A percentile compares a stretch with the other conserved stretches of the same genome.
Conservation (phyloP, 2,888 invertebrate species). For the Gastracanthus pulcherrimus region DNA sequence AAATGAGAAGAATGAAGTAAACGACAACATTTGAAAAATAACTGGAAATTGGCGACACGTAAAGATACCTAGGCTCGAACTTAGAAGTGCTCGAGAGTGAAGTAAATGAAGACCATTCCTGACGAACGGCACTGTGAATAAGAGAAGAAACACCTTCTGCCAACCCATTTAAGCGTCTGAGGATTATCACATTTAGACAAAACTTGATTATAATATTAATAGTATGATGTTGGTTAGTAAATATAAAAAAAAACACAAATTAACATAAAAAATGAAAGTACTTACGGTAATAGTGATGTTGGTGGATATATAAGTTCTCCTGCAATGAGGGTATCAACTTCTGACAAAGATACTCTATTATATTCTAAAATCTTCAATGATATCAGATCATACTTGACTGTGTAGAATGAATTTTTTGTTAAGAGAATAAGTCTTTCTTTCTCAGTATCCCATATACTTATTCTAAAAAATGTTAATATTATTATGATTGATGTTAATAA, state of each 20-base stretch:
- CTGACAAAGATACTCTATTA: constrained; percentile 83
- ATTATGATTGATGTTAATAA: neutral
- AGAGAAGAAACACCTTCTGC: constrained; percentile 85
- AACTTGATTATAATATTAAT: constrained; percentile 8
- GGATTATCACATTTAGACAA: constrained; percentile 52
- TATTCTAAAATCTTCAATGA: constrained; percentile 86
- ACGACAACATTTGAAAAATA: constrained; percentile 12
- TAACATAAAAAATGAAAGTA: constrained; percentile 65
- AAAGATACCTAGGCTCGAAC: constrained; percentile 83
- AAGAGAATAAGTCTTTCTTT: constrained; percentile 88
- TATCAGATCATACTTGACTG: constrained; percentile 92
- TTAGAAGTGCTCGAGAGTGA: constrained; percentile 72
- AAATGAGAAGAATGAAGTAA: constrained; percentile 16
- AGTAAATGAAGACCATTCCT: constrained; percentile 78
- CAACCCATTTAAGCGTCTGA: constrained; percentile 85
- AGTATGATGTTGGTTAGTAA: constrained; percentile 10
- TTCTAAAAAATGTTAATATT: constrained; percentile 79
- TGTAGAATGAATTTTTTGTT: constrained; percentile 85
- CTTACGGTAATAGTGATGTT: constrained; percentile 91
- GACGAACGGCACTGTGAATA: constrained; percentile 84
- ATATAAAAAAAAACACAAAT: neutral
- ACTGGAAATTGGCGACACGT: constrained; percentile 20
- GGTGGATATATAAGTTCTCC: constrained; percentile 91
- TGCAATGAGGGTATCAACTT: constrained; percentile 85
- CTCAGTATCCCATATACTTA: constrained; percentile 93